Conservation (phyloP, 2,888 invertebrate genomes). For the Catocala sponsa region DNA sequence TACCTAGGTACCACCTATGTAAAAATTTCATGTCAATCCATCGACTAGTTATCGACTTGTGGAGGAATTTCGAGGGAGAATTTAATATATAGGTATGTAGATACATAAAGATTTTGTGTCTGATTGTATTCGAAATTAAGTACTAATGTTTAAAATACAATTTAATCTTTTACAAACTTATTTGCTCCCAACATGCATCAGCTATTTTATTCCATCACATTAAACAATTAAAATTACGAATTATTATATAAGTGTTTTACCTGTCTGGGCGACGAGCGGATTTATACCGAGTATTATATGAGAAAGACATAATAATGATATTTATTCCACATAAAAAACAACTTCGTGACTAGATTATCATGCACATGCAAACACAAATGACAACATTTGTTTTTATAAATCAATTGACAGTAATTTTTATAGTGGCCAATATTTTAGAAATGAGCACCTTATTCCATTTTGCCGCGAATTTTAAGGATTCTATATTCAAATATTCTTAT, state of each 20-base stretch:
- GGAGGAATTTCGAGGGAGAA: too few species aligned
- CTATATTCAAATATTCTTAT: slow-evolving; percentile 6
- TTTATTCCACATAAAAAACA: slow-evolving; percentile 6
- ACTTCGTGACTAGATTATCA: slow-evolving; percentile 12
- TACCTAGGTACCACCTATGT: too few species aligned
- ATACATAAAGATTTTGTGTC: too few species aligned
- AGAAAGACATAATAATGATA: slow-evolving; percentile 40
- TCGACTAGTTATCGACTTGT: too few species aligned
- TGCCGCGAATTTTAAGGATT: neutral
- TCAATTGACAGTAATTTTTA: neutral
- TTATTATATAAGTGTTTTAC: slow-evolving; percentile 11
- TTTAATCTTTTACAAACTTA: too few species aligned
- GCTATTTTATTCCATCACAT: too few species aligned
- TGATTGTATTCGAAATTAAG: too few species aligned
- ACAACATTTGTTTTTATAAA: slow-evolving; percentile 4
- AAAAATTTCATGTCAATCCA: too few species aligned
- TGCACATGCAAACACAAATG: slow-evolving; percentile 6
- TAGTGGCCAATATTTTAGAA: slow-evolving; percentile 6
- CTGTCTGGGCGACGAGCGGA: slow-evolving; percentile 13
- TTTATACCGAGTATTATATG: slow-evolving; percentile 50
- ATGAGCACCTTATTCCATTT: neutral
- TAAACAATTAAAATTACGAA: neutral
- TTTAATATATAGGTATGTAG: neutral
- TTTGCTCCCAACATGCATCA: too few species aligned
- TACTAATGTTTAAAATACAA: too few species aligned